These are phyloP conservation scores for Leptinotarsa defecta DNA, from an alignment of 1,140 invertebrate species.

Conservation along the genomic window DNA sequence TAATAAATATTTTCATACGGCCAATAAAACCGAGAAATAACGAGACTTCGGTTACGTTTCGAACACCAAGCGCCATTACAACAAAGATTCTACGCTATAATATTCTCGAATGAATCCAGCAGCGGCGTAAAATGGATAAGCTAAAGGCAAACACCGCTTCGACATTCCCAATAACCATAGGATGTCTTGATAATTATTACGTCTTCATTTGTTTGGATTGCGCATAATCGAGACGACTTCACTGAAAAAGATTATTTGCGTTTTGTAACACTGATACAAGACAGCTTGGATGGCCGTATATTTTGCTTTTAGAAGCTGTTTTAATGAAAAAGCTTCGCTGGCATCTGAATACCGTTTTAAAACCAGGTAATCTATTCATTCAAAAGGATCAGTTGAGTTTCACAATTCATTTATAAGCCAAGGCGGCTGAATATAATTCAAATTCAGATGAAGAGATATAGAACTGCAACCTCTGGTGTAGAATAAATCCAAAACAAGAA, in stretches of 20 bases:
- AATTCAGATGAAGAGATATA: too few species aligned
- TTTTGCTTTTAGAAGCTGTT: too few species aligned
- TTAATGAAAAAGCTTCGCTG: too few species aligned
- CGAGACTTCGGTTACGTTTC: not conserved
- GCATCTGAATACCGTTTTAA: too few species aligned
- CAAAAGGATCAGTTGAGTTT: too few species aligned
- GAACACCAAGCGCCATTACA: not conserved
- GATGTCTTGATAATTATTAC: conserved; percentile 10
- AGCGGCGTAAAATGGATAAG: conserved; percentile 14
- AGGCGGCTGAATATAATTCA: too few species aligned
- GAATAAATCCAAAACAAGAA: too few species aligned
- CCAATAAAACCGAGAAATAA: not conserved
- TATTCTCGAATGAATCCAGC: not conserved
- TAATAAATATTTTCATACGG: not conserved
- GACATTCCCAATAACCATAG: not conserved
- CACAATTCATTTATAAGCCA: too few species aligned
- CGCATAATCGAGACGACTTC: conserved; percentile 1
- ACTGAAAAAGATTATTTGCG: not conserved
- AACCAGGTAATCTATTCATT: too few species aligned
- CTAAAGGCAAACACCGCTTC: conserved; percentile 13
- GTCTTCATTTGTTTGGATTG: conserved; percentile 13
- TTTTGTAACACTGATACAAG: too few species aligned
- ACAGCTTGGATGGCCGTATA: too few species aligned
- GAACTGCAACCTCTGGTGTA: too few species aligned
- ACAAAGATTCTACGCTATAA: not conserved